Base-by-base conservation (phyloP, 2,797 vertebrate genomes). In the Prunella strophiata region DNA sequence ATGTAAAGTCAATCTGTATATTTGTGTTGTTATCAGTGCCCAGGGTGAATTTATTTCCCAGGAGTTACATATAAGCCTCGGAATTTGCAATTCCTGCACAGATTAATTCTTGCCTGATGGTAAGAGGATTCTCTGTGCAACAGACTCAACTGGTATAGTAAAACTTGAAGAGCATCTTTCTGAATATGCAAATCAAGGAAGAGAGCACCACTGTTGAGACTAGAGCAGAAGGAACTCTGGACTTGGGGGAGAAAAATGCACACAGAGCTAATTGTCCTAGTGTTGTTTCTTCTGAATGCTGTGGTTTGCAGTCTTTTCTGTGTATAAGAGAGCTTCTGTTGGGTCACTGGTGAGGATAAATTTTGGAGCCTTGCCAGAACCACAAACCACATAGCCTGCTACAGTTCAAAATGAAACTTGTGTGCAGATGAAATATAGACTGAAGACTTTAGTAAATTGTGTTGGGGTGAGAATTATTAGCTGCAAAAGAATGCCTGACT, bases 341-440 rank as follows among this genome's bases (percentile, higher is more conserved):
- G 42, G 65, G 79, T 96, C 74, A 59, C 23, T 91, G 67, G 30
- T 74, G 34, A 96, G 81, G 95, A 96, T 97, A 97, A 92, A 96
- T 97, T 97, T 51, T 93, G 95, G 97, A 96, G 95, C 94, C 36
- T 59, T 95, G 95, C 97, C 97, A 96, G 94, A 94, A 96, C 96
- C 94, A 91, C 96, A 96, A 85, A 92, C 94, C 96, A 81, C 98
- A 97, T 95, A 97, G 97, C 96, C 97, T 97, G 93, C 77, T 95
- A 36, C 54, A 89, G 78, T 92, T 97, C 91, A 94, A 67, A 88
- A 85, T 13, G 9, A 96, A 96, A 58, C 76, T 89, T 88, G 89
- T 89, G 16, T 91, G 65, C 55, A 85, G 76, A 95, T 94, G 92
- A 92, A 96, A 94, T 92, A 83, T 38, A 80, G 85, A 86, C 68